Evolutionary conservation across 2,888 invertebrate genomes (phyloP).

Genomic region (Griposia aprilina): DNA sequence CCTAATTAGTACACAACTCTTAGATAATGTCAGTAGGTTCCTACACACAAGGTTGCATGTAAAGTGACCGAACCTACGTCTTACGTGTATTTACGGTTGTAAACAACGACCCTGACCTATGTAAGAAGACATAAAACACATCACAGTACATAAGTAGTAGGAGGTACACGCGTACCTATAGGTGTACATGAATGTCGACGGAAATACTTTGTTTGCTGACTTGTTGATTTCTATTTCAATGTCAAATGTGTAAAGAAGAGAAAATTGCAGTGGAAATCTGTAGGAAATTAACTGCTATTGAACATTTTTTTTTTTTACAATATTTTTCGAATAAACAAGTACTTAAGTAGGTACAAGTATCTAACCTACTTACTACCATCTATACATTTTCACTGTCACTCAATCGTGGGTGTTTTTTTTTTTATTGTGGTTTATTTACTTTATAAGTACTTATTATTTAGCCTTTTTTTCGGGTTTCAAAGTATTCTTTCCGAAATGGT

Average conservation of each 20-base stretch:
- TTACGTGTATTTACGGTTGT: constrained; percentile 55
- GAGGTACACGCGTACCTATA: constrained; percentile 19
- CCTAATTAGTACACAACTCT: not conserved
- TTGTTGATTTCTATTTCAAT: constrained; percentile 8
- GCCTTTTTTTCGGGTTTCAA: not conserved
- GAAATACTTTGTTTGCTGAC: constrained; percentile 4
- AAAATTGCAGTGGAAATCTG: not conserved
- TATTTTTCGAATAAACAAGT: not conserved
- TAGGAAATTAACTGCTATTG: not conserved
- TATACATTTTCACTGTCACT: not conserved
- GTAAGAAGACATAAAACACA: constrained; percentile 63
- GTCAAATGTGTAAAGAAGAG: not conserved
- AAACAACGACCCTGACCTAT: constrained; percentile 65
- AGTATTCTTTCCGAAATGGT: not conserved
- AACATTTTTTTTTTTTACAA: too few species aligned
- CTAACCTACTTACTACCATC: not conserved
- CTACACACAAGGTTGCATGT: constrained; percentile 43
- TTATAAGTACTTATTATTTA: too few species aligned
- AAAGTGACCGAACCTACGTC: constrained; percentile 45
- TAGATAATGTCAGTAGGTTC: constrained; percentile 11
- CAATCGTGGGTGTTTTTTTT: not conserved
- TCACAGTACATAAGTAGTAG: constrained; percentile 48
- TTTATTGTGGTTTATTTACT: not conserved
- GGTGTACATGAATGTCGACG: constrained; percentile 13
- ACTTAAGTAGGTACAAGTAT: not conserved